Percentiles rank a stretch among this genome's conserved stretches.
These are phyloP conservation scores for Mionectes olivaceus DNA, from an alignment of 2,797 vertebrate species.

Conservation along the genomic window DNA sequence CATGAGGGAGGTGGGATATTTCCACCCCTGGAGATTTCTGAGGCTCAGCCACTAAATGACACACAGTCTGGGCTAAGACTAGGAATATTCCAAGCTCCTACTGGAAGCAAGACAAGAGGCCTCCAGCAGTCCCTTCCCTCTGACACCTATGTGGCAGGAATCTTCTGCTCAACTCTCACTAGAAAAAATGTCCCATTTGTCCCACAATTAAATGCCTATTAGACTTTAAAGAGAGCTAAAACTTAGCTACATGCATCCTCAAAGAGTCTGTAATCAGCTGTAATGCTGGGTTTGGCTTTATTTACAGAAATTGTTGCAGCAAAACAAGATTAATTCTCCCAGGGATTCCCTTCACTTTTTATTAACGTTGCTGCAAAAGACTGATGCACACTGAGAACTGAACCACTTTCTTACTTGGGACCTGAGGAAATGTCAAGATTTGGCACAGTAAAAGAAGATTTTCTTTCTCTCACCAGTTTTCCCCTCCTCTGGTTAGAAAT, in stretches of 20 bases:
- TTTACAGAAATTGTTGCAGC: background rate
- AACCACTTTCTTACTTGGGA: background rate
- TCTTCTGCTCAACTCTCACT: background rate
- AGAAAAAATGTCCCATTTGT: background rate
- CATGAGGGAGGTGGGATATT: background rate
- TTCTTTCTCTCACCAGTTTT: slow-evolving; percentile 1
- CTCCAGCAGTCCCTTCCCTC: background rate
- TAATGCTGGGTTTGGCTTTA: background rate
- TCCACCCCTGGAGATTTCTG: background rate
- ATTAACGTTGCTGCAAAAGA: background rate
- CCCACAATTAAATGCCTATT: background rate
- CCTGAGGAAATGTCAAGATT: background rate
- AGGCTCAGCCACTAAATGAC: background rate
- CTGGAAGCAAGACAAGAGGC: background rate
- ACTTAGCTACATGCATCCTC: background rate
- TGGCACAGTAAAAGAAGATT: background rate
- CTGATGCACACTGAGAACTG: background rate
- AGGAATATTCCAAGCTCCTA: background rate
- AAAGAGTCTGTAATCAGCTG: background rate
- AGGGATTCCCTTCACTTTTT: background rate
- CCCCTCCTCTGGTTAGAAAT: background rate
- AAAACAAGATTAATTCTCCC: background rate
- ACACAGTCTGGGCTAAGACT: background rate
- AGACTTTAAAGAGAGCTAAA: background rate
- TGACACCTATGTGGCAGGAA: background rate